A percentile compares a stretch with the other conserved stretches of the same genome.
Evolutionary conservation across 1,140 invertebrate genomes (phyloP).

Genomic region (Meteorus sp.): DNA sequence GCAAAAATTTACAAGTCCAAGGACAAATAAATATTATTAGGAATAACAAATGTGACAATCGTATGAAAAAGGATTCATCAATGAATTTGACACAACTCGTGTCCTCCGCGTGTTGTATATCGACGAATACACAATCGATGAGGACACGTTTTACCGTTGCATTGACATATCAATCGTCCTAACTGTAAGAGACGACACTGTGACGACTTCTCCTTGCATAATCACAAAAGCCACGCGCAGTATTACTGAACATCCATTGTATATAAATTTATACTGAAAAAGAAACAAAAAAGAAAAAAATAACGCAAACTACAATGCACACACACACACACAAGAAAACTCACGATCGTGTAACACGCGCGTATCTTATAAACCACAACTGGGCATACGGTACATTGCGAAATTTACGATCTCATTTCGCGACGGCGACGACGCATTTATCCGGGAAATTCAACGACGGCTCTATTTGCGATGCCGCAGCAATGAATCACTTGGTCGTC

Average conservation of each 20-base stretch:
- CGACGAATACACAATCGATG: constrained; percentile 19
- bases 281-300: no score
- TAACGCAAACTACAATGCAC: no score
- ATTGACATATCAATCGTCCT: constrained; percentile 20
- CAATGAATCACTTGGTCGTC: constrained; percentile 23
- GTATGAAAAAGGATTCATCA: constrained; percentile 17
- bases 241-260: no score
- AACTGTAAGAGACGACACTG: not conserved
- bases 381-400: not conserved
- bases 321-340: no score
- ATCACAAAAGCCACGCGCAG: not conserved
- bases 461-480: constrained; percentile 18
- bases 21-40: no score
- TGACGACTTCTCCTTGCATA: no score
- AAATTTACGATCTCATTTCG: constrained; percentile 22
- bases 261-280: no score
- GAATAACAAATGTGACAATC: not conserved
- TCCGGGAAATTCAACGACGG: constrained; percentile 20
- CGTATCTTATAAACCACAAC: not conserved
- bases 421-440: constrained; percentile 19
- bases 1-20: no score
- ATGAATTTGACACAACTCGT: not conserved
- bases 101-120: not conserved
- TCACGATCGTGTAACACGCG: constrained; percentile 7
- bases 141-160: constrained; percentile 21